These are phyloP conservation scores for Epizoanthus illoricatus DNA, from an alignment of 92 coral and sea anemone species.

Conservation along the genomic window DNA sequence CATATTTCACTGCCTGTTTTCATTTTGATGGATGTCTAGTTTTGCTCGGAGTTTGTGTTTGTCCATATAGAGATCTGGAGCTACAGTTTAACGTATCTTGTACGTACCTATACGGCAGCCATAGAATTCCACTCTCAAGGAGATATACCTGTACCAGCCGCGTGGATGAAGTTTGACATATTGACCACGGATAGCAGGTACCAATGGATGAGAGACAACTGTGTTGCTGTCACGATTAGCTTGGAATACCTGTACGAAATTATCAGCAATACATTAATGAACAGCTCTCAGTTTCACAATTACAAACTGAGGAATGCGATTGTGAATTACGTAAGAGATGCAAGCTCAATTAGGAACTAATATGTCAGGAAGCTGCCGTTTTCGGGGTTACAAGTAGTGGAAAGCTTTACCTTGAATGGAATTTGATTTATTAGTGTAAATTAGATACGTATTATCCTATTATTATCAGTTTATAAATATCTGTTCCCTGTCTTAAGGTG, in stretches of 20 bases:
- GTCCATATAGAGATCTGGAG: neutral
- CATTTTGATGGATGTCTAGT: neutral
- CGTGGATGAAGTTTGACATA: conserved; percentile 69
- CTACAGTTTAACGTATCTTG: neutral
- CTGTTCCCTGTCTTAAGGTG: too few relatives aligned
- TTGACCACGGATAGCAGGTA: conserved; percentile 57
- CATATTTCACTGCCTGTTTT: too few relatives aligned
- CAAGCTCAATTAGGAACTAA: too few relatives aligned
- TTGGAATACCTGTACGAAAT: conserved; percentile 50
- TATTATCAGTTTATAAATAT: too few relatives aligned
- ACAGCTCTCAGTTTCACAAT: neutral
- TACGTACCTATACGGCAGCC: conserved; percentile 63
- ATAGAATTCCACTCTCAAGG: conserved; percentile 79
- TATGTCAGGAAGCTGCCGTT: too few relatives aligned
- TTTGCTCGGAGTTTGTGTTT: neutral
- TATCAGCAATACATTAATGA: too few relatives aligned
- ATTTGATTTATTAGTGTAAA: too few relatives aligned
- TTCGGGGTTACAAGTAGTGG: too few relatives aligned
- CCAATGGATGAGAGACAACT: conserved; percentile 70
- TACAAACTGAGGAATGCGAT: neutral
- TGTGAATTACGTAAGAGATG: too few relatives aligned
- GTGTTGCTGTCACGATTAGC: conserved; percentile 78
- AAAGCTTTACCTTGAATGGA: too few relatives aligned
- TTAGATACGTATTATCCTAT: too few relatives aligned
- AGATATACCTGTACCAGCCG: conserved; percentile 79